phyloP scores from a whole-genome alignment of 2,113 vertebrate species.

The Leucopternis melanops region DNA sequence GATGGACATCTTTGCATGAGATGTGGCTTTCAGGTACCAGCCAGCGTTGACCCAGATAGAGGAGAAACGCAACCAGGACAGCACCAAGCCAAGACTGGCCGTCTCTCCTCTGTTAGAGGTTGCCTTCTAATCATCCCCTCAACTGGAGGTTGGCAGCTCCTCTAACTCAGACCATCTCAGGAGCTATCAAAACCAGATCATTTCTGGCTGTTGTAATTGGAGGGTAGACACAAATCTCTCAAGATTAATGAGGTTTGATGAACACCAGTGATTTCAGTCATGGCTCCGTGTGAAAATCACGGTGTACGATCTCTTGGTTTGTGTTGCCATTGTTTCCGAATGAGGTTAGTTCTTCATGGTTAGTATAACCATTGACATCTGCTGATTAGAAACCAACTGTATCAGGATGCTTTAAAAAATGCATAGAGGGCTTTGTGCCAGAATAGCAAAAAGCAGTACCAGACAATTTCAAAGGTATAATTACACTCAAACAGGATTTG shows the following conservation, averaged over 20 bases:
- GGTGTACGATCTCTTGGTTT: neutral
- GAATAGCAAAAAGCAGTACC: neutral
- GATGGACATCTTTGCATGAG: neutral
- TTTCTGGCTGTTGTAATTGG: fast-evolving
- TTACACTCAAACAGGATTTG: neutral
- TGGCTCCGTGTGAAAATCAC: fast-evolving
- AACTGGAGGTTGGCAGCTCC: neutral
- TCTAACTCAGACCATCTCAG: neutral
- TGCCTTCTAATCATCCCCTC: neutral
- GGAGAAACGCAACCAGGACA: neutral
- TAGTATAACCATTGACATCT: neutral
- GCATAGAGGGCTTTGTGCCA: neutral
- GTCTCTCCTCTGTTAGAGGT: neutral
- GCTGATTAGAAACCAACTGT: neutral
- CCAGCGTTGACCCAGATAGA: fast-evolving
- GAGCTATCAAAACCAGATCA: fast-evolving
- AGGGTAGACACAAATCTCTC: neutral
- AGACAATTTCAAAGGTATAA: neutral
- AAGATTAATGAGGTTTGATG: fast-evolving
- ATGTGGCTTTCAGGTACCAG: neutral
- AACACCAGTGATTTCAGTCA: neutral
- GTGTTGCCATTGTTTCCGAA: fast-evolving
- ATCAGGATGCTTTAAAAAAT: neutral
- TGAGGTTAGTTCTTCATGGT: neutral
- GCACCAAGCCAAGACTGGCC: neutral